Evolutionary conservation across 92 coral and sea anemone genomes (phyloP).

Genomic region (Zoanthus sociatus): DNA sequence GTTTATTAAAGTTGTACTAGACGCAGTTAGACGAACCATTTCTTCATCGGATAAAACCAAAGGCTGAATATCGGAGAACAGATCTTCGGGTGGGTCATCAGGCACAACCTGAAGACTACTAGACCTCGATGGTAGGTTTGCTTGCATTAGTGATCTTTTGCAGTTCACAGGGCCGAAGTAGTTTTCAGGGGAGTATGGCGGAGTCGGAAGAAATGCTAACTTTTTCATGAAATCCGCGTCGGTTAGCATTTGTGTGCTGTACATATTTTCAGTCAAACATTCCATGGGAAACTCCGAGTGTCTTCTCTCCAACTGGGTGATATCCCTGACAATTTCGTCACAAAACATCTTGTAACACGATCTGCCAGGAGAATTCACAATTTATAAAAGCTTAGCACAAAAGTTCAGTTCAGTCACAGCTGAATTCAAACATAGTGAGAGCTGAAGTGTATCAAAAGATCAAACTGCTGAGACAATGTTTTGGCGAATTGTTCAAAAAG

Average conservation of each 20-base stretch:
- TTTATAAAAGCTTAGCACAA: constrained; percentile 50
- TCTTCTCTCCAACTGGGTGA: constrained; percentile 67
- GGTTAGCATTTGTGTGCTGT: constrained; percentile 64
- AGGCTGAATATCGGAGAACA: constrained; percentile 82
- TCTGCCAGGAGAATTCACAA: constrained; percentile 65
- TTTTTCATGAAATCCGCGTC: constrained; percentile 88
- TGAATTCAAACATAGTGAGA: constrained; percentile 56
- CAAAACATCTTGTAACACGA: constrained; percentile 89
- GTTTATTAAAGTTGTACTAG: constrained; percentile 83
- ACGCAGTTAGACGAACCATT: constrained; percentile 85
- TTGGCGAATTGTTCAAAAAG: neutral
- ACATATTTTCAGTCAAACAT: constrained; percentile 76
- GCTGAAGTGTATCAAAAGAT: constrained; percentile 43
- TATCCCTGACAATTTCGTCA: constrained; percentile 74
- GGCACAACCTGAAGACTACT: constrained; percentile 96
- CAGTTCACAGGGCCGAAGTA: constrained; percentile 63
- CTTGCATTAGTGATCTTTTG: constrained; percentile 61
- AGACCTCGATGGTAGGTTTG: constrained; percentile 54
- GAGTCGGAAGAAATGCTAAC: constrained; percentile 87
- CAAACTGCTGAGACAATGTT: neutral
- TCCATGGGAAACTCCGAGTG: constrained; percentile 72
- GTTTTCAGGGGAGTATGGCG: constrained; percentile 96
- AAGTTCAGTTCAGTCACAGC: constrained; percentile 48
- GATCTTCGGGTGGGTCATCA: constrained; percentile 87
- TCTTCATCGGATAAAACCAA: constrained; percentile 95